phyloP scores from a whole-genome alignment of 2,888 invertebrate species.

The Entomobrya proxima region DNA sequence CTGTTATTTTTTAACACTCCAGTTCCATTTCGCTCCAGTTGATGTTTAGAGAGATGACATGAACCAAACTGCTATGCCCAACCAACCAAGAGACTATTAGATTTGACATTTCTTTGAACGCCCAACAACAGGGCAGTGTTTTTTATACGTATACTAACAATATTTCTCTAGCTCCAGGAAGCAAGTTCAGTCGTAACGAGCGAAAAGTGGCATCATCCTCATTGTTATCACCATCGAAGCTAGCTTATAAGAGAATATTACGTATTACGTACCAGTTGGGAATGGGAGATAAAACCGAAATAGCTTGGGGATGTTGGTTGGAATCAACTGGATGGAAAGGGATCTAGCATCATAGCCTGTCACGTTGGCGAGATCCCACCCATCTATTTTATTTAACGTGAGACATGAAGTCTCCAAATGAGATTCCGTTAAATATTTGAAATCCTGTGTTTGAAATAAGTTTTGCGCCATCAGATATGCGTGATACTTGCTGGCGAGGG shows the following conservation, averaged over 20 bases:
- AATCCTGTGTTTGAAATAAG: conserved; percentile 19
- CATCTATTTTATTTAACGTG: conserved; percentile 13
- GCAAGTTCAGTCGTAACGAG: background rate
- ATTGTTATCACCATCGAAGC: background rate
- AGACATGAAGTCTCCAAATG: conserved; percentile 39
- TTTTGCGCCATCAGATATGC: conserved; percentile 23
- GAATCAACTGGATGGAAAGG: background rate
- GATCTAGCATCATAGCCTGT: conserved; percentile 19
- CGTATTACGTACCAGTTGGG: conserved; percentile 7
- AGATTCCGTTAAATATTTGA: conserved; percentile 30
- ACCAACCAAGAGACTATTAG: background rate
- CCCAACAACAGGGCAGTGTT: background rate
- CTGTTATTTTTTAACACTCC: background rate
- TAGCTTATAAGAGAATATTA: too few species aligned
- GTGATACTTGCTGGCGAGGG: conserved; percentile 18
- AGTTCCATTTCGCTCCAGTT: conserved; percentile 7
- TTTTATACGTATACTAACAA: background rate
- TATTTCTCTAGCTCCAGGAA: background rate
- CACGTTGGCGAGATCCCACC: conserved; percentile 36
- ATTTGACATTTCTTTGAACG: conserved; percentile 15
- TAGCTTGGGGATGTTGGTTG: conserved; percentile 27
- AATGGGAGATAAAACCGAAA: conserved; percentile 32
- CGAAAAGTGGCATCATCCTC: background rate
- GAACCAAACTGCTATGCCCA: background rate
- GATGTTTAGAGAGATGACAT: background rate